A percentile compares a stretch with the other conserved stretches of the same genome.
Conservation (phyloP, 1,140 invertebrate species). For the Melipona quadrifasciata region DNA sequence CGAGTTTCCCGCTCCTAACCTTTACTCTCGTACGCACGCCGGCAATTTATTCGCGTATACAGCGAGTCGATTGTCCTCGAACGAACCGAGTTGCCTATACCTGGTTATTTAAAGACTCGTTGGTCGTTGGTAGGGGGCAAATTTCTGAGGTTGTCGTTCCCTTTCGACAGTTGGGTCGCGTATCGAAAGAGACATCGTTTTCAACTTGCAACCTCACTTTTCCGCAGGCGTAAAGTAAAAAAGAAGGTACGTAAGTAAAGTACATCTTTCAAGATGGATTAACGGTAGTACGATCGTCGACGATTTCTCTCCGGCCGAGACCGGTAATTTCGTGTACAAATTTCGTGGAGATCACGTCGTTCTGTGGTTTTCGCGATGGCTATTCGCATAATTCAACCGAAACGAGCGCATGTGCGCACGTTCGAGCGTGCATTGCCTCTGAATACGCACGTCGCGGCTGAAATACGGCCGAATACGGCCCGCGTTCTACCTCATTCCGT, state of each 20-base stretch:
- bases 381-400: conserved; percentile 37
- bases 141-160: not conserved
- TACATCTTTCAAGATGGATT: not conserved
- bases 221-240: not conserved
- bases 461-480: conserved; percentile 13
- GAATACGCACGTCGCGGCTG: conserved; percentile 37
- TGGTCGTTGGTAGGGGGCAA: too few species aligned
- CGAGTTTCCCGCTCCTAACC: not conserved
- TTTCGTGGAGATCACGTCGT: conserved; percentile 47
- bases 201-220: not conserved
- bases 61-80: conserved; percentile 32
- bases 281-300: not conserved
- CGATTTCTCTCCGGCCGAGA: not conserved
- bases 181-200: not conserved
- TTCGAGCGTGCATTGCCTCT: conserved; percentile 20
- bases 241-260: too few species aligned
- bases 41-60: conserved; percentile 39
- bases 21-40: not conserved
- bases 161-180: not conserved
- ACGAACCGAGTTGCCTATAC: not conserved
- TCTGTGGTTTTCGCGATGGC: conserved; percentile 40
- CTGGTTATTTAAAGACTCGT: conserved; percentile 28
- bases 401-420: conserved; percentile 50
- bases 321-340: conserved; percentile 22
- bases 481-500: not conserved